phyloP scores from a whole-genome alignment of 2,113 vertebrate species.

The Candoia aspera region DNA sequence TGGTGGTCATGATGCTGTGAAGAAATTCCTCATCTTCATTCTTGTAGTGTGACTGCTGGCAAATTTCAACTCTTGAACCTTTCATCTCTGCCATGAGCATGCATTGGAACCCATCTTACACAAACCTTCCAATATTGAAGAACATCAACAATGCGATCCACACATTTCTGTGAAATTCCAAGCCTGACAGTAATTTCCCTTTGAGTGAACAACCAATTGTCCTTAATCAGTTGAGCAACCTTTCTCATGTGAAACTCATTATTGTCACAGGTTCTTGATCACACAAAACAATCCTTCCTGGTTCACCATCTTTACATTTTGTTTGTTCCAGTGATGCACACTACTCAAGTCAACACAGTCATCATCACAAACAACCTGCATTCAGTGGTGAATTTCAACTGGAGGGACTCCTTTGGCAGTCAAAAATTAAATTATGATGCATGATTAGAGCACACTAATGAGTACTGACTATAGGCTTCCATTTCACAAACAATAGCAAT shows the following conservation, averaged over 20 bases:
- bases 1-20: background rate
- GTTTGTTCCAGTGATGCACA: background rate
- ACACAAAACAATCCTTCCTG: background rate
- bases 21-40: background rate
- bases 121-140: background rate
- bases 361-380: background rate
- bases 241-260: background rate
- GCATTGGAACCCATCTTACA: background rate
- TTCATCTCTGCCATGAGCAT: background rate
- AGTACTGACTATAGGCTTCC: background rate
- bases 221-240: background rate
- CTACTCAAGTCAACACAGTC: background rate
- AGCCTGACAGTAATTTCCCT: background rate
- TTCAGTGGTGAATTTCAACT: background rate
- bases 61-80: background rate
- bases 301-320: background rate
- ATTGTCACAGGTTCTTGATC: background rate
- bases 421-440: background rate
- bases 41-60: background rate
- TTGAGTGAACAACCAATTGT: background rate
- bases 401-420: background rate
- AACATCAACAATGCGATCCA: background rate
- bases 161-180: background rate
- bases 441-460: background rate
- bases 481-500: background rate